phyloP scores from a whole-genome alignment of 53 echinoderm and acorn worm species.

The Hippasteria phrygiana region DNA sequence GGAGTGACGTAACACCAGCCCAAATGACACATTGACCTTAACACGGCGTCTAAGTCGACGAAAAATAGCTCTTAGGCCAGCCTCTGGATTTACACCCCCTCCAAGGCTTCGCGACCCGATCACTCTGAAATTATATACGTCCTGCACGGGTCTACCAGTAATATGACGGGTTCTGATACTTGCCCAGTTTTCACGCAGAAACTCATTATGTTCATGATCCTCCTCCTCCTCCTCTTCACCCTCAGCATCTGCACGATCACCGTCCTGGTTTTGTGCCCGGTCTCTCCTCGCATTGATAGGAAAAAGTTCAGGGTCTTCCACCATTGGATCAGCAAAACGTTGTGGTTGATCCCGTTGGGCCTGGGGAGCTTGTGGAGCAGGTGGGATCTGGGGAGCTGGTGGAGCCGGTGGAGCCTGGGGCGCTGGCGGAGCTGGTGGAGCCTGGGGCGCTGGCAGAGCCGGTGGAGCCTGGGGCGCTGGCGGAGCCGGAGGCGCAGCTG shows the following conservation, averaged over 20 bases:
- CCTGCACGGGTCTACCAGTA: not conserved
- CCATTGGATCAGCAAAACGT: not conserved
- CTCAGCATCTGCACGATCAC: no score
- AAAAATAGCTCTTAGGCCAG: not conserved
- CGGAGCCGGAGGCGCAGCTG: no score
- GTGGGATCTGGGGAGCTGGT: no score
- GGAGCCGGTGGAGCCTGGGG: not conserved
- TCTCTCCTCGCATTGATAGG: no score
- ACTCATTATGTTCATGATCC: no score
- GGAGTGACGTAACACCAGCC: constrained; percentile 61
- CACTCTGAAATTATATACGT: constrained; percentile 36
- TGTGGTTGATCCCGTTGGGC: not conserved
- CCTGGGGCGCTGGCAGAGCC: not conserved
- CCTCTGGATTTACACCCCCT: not conserved
- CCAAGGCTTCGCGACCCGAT: not conserved
- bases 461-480: not conserved
- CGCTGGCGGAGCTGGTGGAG: not conserved
- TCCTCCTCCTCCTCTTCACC: no score
- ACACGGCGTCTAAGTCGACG: not conserved
- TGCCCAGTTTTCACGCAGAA: constrained; percentile 20
- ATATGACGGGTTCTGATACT: constrained; percentile 14
- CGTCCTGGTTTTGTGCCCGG: no score
- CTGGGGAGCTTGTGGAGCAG: not conserved
- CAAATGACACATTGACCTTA: constrained; percentile 63
- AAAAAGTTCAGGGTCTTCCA: no score